phyloP scores from a whole-genome alignment of 2,888 invertebrate genomes.

The Lordiphosa fenestrarum region DNA sequence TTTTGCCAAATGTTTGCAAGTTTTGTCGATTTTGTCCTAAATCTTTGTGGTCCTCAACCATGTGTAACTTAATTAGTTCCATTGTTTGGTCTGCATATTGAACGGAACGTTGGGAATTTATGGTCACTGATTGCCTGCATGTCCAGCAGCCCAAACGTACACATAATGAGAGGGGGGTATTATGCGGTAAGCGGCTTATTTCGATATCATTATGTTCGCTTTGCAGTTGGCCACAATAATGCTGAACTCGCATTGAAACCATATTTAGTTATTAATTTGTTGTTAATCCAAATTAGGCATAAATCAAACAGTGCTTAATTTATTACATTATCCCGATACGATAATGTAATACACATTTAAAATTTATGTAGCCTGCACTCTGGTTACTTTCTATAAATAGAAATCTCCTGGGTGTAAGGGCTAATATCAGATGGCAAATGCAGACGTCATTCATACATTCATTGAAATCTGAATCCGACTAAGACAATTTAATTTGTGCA shows the following conservation, averaged over 20 bases:
- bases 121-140: constrained; percentile 38
- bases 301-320: constrained; percentile 8
- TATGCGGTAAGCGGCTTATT: constrained; percentile 6
- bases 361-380: background rate
- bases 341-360: constrained; percentile 1
- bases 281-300: constrained; percentile 9
- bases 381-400: constrained; percentile 10
- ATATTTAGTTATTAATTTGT: constrained; percentile 8
- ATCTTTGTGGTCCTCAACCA: constrained; percentile 23
- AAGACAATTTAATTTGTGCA: background rate
- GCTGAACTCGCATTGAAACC: constrained; percentile 3
- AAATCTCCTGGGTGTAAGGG: constrained; percentile 1
- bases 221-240: constrained; percentile 6
- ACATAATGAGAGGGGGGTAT: background rate
- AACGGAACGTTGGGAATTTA: constrained; percentile 20
- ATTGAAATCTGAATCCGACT: background rate
- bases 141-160: constrained; percentile 1
- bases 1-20: constrained; percentile 2
- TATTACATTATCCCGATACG: constrained; percentile 4
- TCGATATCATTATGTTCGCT: constrained; percentile 8
- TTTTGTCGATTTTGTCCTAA: constrained; percentile 10
- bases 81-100: constrained; percentile 45
- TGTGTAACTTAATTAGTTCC: constrained; percentile 65
- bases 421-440: constrained; percentile 3
- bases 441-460: constrained; percentile 8